A percentile compares a stretch with the other conserved stretches of the same genome.
These are phyloP conservation scores for Drosophila eugracilis DNA, from an alignment of 1,140 invertebrate species.

Conservation along the genomic window DNA sequence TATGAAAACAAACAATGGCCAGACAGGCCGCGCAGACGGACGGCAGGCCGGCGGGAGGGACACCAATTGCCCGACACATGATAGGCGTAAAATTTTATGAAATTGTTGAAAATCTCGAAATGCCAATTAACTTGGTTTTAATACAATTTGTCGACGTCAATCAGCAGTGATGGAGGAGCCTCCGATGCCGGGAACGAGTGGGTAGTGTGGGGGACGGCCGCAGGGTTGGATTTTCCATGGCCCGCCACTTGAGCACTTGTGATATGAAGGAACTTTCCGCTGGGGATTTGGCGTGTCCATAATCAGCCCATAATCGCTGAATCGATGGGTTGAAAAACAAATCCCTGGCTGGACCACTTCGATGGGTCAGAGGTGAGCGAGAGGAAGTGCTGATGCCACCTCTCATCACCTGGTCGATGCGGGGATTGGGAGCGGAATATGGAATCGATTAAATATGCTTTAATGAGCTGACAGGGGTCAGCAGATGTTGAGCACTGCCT, in stretches of 20 bases:
- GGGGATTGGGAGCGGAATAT: neutral
- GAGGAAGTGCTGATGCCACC: conserved; percentile 24
- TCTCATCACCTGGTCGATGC: conserved; percentile 24
- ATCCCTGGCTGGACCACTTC: neutral
- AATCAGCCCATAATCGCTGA: conserved; percentile 26
- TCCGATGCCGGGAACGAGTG: no score
- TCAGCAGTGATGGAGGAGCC: conserved; percentile 5
- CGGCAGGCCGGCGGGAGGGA: conserved; percentile 14
- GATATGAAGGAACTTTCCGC: conserved; percentile 12
- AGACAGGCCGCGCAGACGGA: neutral
- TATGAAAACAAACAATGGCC: conserved; percentile 72
- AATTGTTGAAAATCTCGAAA: conserved; percentile 58
- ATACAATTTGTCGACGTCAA: conserved; percentile 56
- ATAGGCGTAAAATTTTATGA: conserved; percentile 73
- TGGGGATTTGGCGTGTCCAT: conserved; percentile 21
- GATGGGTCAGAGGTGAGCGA: conserved; percentile 41
- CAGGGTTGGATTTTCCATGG: neutral
- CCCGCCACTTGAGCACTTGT: conserved; percentile 10
- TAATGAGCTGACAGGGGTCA: conserved; percentile 18
- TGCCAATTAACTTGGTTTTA: conserved; percentile 52
- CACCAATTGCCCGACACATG: conserved; percentile 51
- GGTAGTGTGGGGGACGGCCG: neutral
- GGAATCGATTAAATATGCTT: conserved; percentile 40
- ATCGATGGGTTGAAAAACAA: conserved; percentile 36
- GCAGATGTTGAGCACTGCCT: conserved; percentile 25